Evolutionary conservation across 2,113 vertebrate species (phyloP), one percentile per base, ranked within the genome.

Genomic region (Eublepharis macularius): DNA sequence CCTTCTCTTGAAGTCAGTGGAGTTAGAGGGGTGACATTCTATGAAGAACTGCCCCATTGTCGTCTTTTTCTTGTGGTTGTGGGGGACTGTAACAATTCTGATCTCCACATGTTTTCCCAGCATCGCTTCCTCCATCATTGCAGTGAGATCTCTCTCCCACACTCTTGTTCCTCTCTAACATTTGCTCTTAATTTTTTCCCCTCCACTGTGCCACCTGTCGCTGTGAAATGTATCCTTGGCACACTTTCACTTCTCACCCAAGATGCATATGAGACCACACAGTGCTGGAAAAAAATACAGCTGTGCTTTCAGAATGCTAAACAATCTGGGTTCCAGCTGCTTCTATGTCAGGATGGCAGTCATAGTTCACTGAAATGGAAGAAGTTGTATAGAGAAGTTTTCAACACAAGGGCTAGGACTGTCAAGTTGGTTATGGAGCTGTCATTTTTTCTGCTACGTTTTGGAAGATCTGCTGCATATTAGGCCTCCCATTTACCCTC

Each of bases 261-360:
- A 84, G 47, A 78, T 36, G 66, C 49, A 39, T 65, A 39, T 70
- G 43, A 63, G 36, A 19, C 66, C 69, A 86, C 69, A 39, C 51
- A 49, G 29, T 65, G 69, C 34, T 74, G 77, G 60, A 10, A 80
- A 80, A 80, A 80, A 80, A 80, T 73, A 80, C 84, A 86, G 84
- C 69, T 80, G 77, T 80, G 54, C 63, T 80, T 86, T 80, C 47
- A 47, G 54, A 65, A 80, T n/a, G 41, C 76, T 41, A 36, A 5
- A 34, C 21, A 73, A 74, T 19, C 16, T 29, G 12, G 24, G 39
- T 39, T 26, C 77, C 68, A 80, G 54, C 69, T 74, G 77, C 51
- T 80, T 73, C 24, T 80, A 24, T 74, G 39, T 29, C 24, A 63
- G 39, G 68, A 47, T 34, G 34, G 69, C 47, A 70, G 49, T 60